Conservation (phyloP, 2,888 invertebrate species). For the Macaria notata region DNA sequence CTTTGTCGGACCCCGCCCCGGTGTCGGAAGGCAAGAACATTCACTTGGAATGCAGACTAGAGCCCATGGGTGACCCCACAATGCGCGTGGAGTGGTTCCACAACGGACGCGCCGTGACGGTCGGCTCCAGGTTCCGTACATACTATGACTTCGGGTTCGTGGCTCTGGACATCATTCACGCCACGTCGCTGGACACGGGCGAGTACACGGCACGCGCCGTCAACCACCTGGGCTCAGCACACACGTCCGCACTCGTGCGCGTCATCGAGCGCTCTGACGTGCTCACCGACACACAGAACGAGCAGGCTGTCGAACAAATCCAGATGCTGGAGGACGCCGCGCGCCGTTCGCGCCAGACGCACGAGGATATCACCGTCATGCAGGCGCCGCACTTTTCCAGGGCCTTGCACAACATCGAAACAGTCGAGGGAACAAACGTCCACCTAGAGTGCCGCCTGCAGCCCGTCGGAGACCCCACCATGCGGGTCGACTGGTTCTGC, state of each 20-base stretch:
- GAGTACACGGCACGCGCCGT: slow-evolving; percentile 97
- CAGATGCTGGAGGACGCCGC: slow-evolving; percentile 93
- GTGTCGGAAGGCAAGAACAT: slow-evolving; percentile 94
- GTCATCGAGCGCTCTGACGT: slow-evolving; percentile 92
- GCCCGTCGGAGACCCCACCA: slow-evolving; percentile 94
- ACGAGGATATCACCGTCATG: slow-evolving; percentile 91
- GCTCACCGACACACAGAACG: slow-evolving; percentile 94
- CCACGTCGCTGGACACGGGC: slow-evolving; percentile 96
- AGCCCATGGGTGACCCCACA: slow-evolving; percentile 97
- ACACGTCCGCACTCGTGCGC: slow-evolving; percentile 94
- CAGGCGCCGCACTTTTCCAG: slow-evolving; percentile 95
- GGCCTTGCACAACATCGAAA: slow-evolving; percentile 93
- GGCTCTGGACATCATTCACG: slow-evolving; percentile 96
- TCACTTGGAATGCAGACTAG: slow-evolving; percentile 94
- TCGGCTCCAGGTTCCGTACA: slow-evolving; percentile 95
- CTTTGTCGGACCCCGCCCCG: slow-evolving; percentile 92
- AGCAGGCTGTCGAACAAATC: slow-evolving; percentile 95
- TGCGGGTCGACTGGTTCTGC: slow-evolving; percentile 98
- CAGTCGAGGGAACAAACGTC: slow-evolving; percentile 94
- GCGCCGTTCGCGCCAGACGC: slow-evolving; percentile 85
- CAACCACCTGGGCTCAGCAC: slow-evolving; percentile 96
- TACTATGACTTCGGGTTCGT: slow-evolving; percentile 99
- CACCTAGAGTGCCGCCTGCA: slow-evolving; percentile 95
- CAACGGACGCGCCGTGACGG: slow-evolving; percentile 93
- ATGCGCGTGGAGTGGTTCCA: slow-evolving; percentile 98